Evolutionary conservation across 2,113 vertebrate genomes (phyloP).

Genomic region (Heloderma charlesbogerti): DNA sequence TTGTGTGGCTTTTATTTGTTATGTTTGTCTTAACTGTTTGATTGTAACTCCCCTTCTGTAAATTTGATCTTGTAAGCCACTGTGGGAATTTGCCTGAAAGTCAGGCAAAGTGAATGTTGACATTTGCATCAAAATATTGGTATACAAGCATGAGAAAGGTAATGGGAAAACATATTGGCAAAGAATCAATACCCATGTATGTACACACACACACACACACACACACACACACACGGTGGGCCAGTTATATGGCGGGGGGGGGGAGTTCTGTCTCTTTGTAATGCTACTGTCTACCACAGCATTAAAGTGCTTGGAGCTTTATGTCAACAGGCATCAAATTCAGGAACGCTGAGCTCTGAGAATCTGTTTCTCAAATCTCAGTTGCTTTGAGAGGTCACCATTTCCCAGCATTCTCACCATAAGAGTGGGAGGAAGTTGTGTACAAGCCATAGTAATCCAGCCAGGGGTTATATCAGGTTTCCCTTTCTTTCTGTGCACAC

Average conservation of each 20-base stretch:
- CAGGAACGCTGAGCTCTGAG: neutral
- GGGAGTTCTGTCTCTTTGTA: neutral
- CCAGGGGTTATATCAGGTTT: neutral
- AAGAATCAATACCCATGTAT: neutral
- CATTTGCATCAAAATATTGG: neutral
- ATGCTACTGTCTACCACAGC: neutral
- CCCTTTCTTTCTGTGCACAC: neutral
- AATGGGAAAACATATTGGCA: neutral
- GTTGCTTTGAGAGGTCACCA: neutral
- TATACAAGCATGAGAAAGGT: neutral
- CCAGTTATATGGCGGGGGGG: neutral
- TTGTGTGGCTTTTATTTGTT: too few relatives aligned
- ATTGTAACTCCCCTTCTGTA: neutral
- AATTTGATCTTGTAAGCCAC: neutral
- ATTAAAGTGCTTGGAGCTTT: neutral
- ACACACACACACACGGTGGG: neutral
- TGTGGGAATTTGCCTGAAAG: neutral
- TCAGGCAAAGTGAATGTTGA: neutral
- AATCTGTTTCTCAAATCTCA: neutral
- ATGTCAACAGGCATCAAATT: neutral
- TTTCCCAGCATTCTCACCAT: neutral
- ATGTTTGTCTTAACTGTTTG: too few relatives aligned
- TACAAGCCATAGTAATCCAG: neutral
- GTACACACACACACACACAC: neutral
- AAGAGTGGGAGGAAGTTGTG: conserved; percentile 10